phyloP scores from a whole-genome alignment of 2,888 invertebrate genomes.

The Drosophila prostipennis region DNA sequence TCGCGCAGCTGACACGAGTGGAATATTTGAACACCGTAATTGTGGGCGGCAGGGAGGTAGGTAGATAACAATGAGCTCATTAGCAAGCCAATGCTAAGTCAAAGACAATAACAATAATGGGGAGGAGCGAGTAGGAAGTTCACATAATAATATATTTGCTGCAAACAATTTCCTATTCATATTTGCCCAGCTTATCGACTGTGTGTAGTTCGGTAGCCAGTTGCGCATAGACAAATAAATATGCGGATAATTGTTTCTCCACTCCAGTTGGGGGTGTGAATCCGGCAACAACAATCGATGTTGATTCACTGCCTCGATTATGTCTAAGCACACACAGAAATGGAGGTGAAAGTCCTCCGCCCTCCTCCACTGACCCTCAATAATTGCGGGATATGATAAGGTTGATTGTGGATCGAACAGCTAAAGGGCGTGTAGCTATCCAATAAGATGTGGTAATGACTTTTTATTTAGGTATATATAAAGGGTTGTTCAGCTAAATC shows the following conservation, averaged over 20 bases:
- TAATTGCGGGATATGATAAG: background rate
- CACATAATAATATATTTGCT: slow-evolving; percentile 25
- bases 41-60: slow-evolving; percentile 23
- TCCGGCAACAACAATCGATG: slow-evolving; percentile 22
- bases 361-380: background rate
- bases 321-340: slow-evolving; percentile 9
- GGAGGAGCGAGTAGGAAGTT: slow-evolving; percentile 38
- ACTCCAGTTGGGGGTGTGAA: slow-evolving; percentile 45
- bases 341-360: slow-evolving; percentile 9
- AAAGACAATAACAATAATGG: slow-evolving; percentile 41
- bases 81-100: slow-evolving; percentile 43
- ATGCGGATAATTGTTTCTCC: slow-evolving; percentile 54
- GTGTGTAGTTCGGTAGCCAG: slow-evolving; percentile 33
- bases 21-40: slow-evolving; percentile 44
- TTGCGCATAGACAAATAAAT: slow-evolving; percentile 43
- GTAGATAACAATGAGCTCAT: slow-evolving; percentile 51
- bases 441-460: slow-evolving; percentile 2
- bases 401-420: slow-evolving; percentile 9
- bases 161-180: slow-evolving; percentile 57
- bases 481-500: background rate
- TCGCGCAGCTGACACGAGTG: slow-evolving; percentile 38
- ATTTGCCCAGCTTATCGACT: slow-evolving; percentile 62
- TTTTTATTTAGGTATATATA: slow-evolving; percentile 11
- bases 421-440: slow-evolving; percentile 12
- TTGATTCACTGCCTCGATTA: slow-evolving; percentile 32